These are phyloP conservation scores for Canis aureus DNA, from an alignment of 2,113 vertebrate genomes.

Conservation along the genomic window DNA sequence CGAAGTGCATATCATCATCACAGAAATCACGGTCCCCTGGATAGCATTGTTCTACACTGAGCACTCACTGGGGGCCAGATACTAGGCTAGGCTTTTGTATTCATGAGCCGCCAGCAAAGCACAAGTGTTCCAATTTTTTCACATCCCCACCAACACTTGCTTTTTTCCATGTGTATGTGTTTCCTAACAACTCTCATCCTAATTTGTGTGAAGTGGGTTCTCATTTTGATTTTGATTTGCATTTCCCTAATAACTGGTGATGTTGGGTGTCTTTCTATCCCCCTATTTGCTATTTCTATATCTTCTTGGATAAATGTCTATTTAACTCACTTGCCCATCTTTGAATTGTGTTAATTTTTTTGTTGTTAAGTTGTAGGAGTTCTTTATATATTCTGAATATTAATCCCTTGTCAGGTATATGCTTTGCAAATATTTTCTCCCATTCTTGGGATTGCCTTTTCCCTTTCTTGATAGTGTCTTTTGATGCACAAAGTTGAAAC, in stretches of 20 bases:
- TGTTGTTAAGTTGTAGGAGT: not conserved
- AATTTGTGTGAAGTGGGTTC: not conserved
- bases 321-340: not conserved
- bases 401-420: not conserved
- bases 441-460: not conserved
- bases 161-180: not conserved
- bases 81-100: not conserved
- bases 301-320: constrained; percentile 9
- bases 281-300: not conserved
- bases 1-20: not conserved
- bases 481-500: not conserved
- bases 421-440: constrained; percentile 1
- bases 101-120: not conserved
- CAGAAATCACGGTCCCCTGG: not conserved
- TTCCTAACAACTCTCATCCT: not conserved
- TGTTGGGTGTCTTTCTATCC: not conserved
- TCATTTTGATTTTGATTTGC: not conserved
- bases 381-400: not conserved
- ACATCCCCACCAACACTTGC: not conserved
- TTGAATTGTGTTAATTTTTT: not conserved
- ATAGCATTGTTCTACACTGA: not conserved
- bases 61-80: not conserved
- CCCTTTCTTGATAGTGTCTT: not conserved
- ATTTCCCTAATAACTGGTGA: not conserved
- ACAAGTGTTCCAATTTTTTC: not conserved